These are phyloP conservation scores for Liolophura sinensis DNA, from an alignment of 1,140 invertebrate species.

Conservation along the genomic window DNA sequence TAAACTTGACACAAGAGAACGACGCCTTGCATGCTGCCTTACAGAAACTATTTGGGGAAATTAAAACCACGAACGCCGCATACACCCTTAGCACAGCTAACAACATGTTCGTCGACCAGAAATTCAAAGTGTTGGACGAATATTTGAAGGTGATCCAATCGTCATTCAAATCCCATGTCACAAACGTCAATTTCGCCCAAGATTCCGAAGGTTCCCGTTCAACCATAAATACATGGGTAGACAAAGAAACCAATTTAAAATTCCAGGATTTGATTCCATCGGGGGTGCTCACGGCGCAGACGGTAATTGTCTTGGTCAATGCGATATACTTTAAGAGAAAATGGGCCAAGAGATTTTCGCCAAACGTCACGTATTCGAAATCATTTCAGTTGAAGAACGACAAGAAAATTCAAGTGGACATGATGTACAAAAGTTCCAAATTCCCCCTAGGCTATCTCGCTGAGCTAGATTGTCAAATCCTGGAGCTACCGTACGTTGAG, in stretches of 20 bases:
- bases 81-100: slow-evolving; percentile 17
- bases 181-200: slow-evolving; percentile 16
- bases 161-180: slow-evolving; percentile 13
- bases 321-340: slow-evolving; percentile 78
- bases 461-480: slow-evolving; percentile 66
- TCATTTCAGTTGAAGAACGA: slow-evolving; percentile 15
- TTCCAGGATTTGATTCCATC: slow-evolving; percentile 66
- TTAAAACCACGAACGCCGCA: slow-evolving; percentile 7
- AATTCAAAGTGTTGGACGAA: slow-evolving; percentile 9
- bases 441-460: slow-evolving; percentile 9
- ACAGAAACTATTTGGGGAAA: slow-evolving; percentile 16
- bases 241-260: slow-evolving; percentile 66
- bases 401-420: slow-evolving; percentile 19
- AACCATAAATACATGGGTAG: slow-evolving; percentile 72
- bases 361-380: slow-evolving; percentile 59
- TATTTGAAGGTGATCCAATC: slow-evolving; percentile 13
- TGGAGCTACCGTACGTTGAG: slow-evolving; percentile 74
- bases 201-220: slow-evolving; percentile 34
- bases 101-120: slow-evolving; percentile 12
- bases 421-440: slow-evolving; percentile 18
- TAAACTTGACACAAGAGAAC: slow-evolving; percentile 16
- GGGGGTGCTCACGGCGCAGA: slow-evolving; percentile 59
- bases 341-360: slow-evolving; percentile 74
- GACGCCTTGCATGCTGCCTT: slow-evolving; percentile 20
- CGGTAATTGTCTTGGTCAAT: slow-evolving; percentile 72